Evolutionary conservation across 2,797 vertebrate species (phyloP).

Genomic region (Leptoclinus maculatus): DNA sequence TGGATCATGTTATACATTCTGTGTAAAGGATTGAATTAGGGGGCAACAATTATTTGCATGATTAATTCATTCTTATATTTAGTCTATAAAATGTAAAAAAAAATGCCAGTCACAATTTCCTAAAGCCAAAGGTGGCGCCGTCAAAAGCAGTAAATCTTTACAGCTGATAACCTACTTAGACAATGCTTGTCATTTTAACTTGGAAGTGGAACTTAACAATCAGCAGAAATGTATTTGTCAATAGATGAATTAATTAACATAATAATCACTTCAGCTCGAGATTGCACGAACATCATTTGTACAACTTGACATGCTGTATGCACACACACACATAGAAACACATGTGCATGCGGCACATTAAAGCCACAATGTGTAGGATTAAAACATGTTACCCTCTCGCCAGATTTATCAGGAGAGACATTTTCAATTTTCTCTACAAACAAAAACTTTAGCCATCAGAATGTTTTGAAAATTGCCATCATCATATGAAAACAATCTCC

Average conservation of each 20-base stretch:
- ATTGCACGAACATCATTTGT: neutral
- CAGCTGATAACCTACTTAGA: neutral
- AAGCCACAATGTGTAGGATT: neutral
- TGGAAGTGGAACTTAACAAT: no score
- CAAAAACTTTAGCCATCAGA: neutral
- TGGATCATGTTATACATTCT: no score
- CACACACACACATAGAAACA: neutral
- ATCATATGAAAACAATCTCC: neutral
- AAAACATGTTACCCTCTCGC: neutral
- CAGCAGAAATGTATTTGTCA: neutral
- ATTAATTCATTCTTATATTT: neutral
- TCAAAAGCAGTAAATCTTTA: neutral
- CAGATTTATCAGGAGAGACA: neutral
- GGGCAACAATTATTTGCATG: no score
- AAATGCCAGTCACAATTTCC: neutral
- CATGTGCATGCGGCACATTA: neutral
- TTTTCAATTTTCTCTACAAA: conserved; percentile 8
- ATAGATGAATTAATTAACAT: neutral
- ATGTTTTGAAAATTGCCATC: neutral
- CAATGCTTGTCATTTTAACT: no score
- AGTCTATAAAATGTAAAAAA: neutral
- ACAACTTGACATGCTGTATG: neutral
- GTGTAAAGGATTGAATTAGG: no score
- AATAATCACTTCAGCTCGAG: neutral
- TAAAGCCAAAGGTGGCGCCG: neutral